Conservation (phyloP, 2,113 vertebrate species). For the Sorex fumeus region DNA sequence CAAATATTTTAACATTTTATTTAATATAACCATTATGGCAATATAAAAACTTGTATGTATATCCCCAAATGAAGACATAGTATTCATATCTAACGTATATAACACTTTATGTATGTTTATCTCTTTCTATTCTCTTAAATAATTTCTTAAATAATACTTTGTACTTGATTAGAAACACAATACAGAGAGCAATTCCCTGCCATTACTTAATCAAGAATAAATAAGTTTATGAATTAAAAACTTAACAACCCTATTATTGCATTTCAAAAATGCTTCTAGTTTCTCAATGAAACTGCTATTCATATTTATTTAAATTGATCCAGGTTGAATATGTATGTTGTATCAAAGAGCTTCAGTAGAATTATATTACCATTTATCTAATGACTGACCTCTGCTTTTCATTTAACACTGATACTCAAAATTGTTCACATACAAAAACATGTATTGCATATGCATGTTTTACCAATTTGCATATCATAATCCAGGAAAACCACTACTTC, state of each 20-base stretch:
- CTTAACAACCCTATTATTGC: not conserved
- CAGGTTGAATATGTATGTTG: not conserved
- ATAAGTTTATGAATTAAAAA: not conserved
- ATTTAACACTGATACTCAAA: not conserved
- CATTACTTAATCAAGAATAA: not conserved
- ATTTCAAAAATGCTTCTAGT: not conserved
- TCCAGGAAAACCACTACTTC: not conserved
- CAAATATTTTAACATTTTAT: not conserved
- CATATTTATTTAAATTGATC: not conserved
- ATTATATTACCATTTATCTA: not conserved
- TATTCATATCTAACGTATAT: not conserved
- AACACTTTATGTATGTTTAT: not conserved
- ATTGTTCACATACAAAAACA: not conserved
- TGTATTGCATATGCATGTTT: too few species aligned
- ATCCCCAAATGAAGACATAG: not conserved
- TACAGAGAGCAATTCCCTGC: not conserved
- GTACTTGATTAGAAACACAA: not conserved
- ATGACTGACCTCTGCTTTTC: slow-evolving; percentile 62
- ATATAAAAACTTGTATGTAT: not conserved
- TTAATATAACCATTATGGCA: not conserved
- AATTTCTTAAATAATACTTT: not conserved
- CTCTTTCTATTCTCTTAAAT: not conserved
- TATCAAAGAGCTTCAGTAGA: not conserved
- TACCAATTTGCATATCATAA: not conserved
- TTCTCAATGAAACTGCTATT: not conserved